Conservation (phyloP, 92 coral and sea anemone genomes). For the Phenganax stokvisi region DNA sequence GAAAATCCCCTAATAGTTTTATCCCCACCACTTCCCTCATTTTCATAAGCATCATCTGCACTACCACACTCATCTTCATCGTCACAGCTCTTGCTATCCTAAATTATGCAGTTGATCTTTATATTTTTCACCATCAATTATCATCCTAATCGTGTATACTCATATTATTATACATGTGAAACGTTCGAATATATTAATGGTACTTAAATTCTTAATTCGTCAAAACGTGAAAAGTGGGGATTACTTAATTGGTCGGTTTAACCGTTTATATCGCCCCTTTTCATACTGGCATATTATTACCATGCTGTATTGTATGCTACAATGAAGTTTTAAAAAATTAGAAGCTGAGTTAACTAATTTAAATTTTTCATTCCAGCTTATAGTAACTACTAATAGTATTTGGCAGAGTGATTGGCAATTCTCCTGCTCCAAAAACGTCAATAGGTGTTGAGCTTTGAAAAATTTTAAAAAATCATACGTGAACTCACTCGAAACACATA, state of each 20-base stretch:
- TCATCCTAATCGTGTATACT: not conserved
- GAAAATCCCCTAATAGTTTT: not conserved
- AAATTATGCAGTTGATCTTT: not conserved
- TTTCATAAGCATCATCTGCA: not conserved
- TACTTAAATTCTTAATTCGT: not conserved
- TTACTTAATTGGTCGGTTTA: no score
- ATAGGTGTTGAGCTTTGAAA: not conserved
- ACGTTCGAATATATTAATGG: not conserved
- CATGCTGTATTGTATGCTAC: no score
- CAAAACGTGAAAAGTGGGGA: no score
- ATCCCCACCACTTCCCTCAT: no score
- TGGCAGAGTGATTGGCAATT: not conserved
- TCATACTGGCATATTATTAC: no score
- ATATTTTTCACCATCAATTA: not conserved
- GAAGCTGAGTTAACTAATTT: not conserved
- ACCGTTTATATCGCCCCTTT: no score
- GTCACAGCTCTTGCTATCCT: not conserved
- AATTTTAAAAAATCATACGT: no score
- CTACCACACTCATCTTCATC: constrained; percentile 9
- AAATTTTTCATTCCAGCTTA: not conserved
- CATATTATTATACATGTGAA: not conserved
- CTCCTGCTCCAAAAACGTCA: no score
- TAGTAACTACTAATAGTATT: not conserved
- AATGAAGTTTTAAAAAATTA: no score
- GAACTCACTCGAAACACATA: no score